phyloP scores from a whole-genome alignment of 2,113 vertebrate genomes.

The Larimichthys crocea region DNA sequence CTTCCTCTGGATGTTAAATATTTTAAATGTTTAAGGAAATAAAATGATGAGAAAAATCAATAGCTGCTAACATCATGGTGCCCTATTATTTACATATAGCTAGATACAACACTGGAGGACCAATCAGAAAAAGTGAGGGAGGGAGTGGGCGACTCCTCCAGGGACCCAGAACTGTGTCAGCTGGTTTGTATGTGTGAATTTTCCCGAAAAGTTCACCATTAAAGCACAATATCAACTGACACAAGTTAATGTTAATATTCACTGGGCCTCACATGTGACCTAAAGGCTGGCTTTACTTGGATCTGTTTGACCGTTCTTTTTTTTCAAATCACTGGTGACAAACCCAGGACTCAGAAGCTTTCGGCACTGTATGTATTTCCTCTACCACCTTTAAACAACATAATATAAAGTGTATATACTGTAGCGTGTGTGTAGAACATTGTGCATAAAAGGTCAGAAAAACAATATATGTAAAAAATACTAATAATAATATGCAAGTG shows the following conservation, averaged over 20 bases:
- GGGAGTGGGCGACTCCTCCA: background rate
- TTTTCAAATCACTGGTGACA: background rate
- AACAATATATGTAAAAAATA: background rate
- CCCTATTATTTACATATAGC: background rate
- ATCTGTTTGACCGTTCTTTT: background rate
- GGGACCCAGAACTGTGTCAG: background rate
- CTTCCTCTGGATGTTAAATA: background rate
- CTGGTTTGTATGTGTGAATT: background rate
- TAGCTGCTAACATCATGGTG: background rate
- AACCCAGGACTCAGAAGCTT: background rate
- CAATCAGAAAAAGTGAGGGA: background rate
- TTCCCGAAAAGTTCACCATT: background rate
- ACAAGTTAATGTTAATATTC: too few species aligned
- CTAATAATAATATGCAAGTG: background rate
- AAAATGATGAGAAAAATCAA: background rate
- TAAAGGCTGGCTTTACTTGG: background rate
- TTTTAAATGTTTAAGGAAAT: background rate
- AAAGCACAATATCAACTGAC: too few species aligned
- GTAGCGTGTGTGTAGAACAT: background rate
- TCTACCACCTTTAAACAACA: background rate
- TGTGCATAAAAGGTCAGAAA: slow-evolving; percentile 29
- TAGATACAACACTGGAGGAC: background rate
- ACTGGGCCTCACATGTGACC: background rate
- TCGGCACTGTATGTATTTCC: background rate
- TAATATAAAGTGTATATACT: background rate